Evolutionary conservation across 2,797 vertebrate genomes (phyloP), one percentile per base, ranked within the genome.

Genomic region (Petrocephalus schoutedeni): DNA sequence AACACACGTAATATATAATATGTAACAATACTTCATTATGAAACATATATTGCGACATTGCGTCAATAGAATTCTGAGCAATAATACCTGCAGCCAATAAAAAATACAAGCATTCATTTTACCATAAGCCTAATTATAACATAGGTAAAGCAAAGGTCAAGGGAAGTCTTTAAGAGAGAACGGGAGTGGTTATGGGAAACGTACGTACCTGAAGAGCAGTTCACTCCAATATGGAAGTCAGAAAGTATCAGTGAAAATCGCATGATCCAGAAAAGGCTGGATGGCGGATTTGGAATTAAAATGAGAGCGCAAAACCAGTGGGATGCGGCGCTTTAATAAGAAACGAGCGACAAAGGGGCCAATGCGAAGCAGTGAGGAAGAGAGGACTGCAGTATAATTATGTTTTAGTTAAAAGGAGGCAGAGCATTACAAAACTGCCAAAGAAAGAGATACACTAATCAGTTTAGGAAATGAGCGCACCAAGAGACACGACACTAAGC

Each of bases 391-490:
- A 21, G 41, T 49, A 49, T 80, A 80, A 80, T 80, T 80, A 80
- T 80, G 74, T 80, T 80, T 80, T 49, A 45, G 36, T 80, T 80
- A 80, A 80, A 80, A 80, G 74, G 74, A 21, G 74, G 41, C 41
- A 80, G 74, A 80, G 74, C 74, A 80, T 80, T 80, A 45, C 74
- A 80, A 80, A 49, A 80, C 74, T 80, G 74, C 36, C 41, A 49
- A 49, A 80, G 74, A 80, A 49, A 80, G 74, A 80, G 41, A 80
- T 80, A 80, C 74, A 45, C 74, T 80, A 80, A 80, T 80, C 36
- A 80, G 36, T 87, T 41, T 87, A 74, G 23, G 54, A 41, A 23
- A 49, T 86, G 56, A 21, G 54, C 9, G 19, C 10, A 57, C 45
- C 71, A 7, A 77, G 86, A 28, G 16, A 19, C 28, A 45, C 45